Evolutionary conservation across 2,888 invertebrate genomes (phyloP).

Genomic region (Kryphioiulus occultus): DNA sequence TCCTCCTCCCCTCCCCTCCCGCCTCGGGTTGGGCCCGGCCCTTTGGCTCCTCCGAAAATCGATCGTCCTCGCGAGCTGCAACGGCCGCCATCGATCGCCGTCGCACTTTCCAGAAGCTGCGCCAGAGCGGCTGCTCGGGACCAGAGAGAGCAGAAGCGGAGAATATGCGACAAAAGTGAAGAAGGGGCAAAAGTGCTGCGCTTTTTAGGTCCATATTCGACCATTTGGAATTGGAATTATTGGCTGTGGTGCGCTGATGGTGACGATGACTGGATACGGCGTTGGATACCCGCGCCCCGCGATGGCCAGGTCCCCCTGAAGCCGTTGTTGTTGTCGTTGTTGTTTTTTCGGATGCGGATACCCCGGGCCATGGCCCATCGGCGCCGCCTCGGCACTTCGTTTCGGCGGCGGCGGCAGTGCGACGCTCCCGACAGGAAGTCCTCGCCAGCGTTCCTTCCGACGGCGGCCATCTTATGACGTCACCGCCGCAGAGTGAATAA

Average conservation of each 20-base stretch:
- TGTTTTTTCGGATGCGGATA: background rate
- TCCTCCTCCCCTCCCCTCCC: background rate
- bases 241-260: background rate
- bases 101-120: slow-evolving; percentile 22
- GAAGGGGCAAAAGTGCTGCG: background rate
- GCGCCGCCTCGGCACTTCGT: background rate
- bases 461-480: slow-evolving; percentile 33
- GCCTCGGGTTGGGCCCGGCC: background rate
- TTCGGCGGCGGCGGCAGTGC: background rate
- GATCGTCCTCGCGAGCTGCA: slow-evolving; percentile 27
- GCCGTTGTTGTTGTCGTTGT: background rate
- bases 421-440: background rate
- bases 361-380: background rate
- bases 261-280: background rate
- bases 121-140: background rate
- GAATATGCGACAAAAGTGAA: slow-evolving; percentile 7
- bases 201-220: background rate
- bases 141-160: background rate
- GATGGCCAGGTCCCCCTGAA: background rate
- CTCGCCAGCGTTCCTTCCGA: background rate
- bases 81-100: background rate
- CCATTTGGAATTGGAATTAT: background rate
- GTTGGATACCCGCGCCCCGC: background rate
- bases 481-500: slow-evolving; percentile 35
- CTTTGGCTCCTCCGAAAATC: slow-evolving; percentile 25